Percentiles rank a stretch among this genome's conserved stretches.
Evolutionary conservation across 2,888 invertebrate species (phyloP).

Genomic region (Cantharis rufa): DNA sequence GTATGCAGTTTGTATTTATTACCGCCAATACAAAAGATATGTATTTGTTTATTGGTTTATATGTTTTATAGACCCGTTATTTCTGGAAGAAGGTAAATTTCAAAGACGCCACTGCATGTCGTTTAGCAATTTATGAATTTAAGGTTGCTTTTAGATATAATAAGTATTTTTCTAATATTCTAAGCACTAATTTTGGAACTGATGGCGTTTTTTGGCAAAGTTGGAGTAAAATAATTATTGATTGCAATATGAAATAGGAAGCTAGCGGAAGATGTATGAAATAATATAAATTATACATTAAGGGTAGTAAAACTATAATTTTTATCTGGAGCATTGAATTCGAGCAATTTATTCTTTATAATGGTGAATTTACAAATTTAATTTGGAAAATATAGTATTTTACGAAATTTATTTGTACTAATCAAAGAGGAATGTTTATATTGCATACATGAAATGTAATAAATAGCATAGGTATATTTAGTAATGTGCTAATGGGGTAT

Average conservation of each 20-base stretch:
- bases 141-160: too few relatives aligned
- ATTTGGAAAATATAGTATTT: conserved; percentile 11
- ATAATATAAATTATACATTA: conserved; percentile 21
- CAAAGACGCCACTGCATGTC: too few relatives aligned
- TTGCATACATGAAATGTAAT: conserved; percentile 51
- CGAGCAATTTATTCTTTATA: conserved; percentile 19
- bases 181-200: background rate
- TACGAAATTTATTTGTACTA: conserved; percentile 52
- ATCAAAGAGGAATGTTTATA: conserved; percentile 55
- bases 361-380: conserved; percentile 17
- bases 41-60: too few relatives aligned
- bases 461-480: conserved; percentile 52
- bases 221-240: background rate
- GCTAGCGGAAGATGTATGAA: conserved; percentile 29
- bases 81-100: too few relatives aligned
- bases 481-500: conserved; percentile 56
- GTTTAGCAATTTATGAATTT: too few relatives aligned
- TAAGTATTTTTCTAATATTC: too few relatives aligned
- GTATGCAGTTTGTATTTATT: too few relatives aligned
- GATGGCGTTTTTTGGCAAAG: background rate
- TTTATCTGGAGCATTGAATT: conserved; percentile 15
- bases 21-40: too few relatives aligned
- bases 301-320: conserved; percentile 11
- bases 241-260: background rate
- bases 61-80: too few relatives aligned